Evolutionary conservation across 2,113 vertebrate genomes (phyloP), one percentile per base, ranked within the genome.

Genomic region (Pygoscelis antarcticus): DNA sequence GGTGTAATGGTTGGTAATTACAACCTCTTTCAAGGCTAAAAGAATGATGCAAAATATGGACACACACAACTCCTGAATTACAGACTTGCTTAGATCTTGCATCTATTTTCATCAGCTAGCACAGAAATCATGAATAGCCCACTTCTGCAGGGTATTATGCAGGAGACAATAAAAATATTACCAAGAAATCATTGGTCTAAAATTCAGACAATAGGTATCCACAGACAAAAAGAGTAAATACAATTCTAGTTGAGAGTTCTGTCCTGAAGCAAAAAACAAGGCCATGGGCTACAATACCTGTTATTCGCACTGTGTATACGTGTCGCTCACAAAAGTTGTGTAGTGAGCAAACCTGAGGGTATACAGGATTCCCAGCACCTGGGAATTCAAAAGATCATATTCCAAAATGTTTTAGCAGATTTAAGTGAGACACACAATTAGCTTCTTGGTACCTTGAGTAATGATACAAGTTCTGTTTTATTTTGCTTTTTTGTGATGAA

Each of bases 241-340:
- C 55, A 79, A 3, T n/a, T 34, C 30, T 29, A 25, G 55, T 18
- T 58, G 16, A n/a, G 52, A 72, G 55, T 5, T 86, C 58, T 74
- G 38, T 40, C 54, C 70, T 51, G 47, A 83, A 77, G 82, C 74
- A 75, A 49, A 36, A 32, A 11, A 2, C 27, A 23, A 61, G 51
- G 30, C 49, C 30, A 30, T 0, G 5, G 75, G 78, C 65, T 76
- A 4, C 2, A n/a, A 5, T 27, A 49, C 21, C 10, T n/a, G 16
- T 14, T 57, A 30, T 4, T 44, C 25, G 7, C 46, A 34, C 55
- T 26, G 44, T 3, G 36, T 16, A 20, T 5, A 40, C 0, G 0
- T 7, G 26, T 17, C 23, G 10, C 25, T 47, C 5, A 2, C 11
- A 11, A 7, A n/a, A 61, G 38, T 13, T 36, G n/a, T 15, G 26